Evolutionary conservation across 2,797 vertebrate genomes (phyloP).

Genomic region (Gymnoscopelus microlampas): DNA sequence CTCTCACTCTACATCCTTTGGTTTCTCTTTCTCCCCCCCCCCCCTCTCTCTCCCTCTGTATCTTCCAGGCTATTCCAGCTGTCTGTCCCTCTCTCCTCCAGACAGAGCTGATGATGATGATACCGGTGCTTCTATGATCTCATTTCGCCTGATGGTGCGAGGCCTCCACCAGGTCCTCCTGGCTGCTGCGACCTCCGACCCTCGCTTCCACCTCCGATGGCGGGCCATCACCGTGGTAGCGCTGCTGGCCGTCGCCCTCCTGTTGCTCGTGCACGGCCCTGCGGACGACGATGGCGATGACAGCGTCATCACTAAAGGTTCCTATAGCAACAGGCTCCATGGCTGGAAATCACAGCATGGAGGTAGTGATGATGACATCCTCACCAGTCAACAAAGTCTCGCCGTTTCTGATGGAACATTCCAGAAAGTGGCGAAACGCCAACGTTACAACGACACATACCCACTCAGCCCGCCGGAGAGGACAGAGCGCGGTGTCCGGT

Average conservation of each 20-base stretch:
- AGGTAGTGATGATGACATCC: slow-evolving; percentile 1
- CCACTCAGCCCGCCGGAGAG: slow-evolving; percentile 87
- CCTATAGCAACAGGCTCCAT: slow-evolving; percentile 36
- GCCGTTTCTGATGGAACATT: slow-evolving; percentile 23
- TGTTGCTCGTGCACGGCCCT: slow-evolving; percentile 84
- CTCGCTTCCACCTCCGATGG: slow-evolving; percentile 93
- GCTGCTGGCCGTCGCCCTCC: slow-evolving; percentile 78
- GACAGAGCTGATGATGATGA: slow-evolving; percentile 29
- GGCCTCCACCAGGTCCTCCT: slow-evolving; percentile 85
- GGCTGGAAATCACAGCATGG: slow-evolving; percentile 26
- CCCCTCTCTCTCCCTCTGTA: slow-evolving; percentile 7
- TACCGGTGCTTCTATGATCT: slow-evolving; percentile 65
- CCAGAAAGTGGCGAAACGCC: slow-evolving; percentile 57
- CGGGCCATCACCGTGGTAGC: slow-evolving; percentile 83
- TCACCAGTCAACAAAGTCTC: too few relatives aligned
- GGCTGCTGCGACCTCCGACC: slow-evolving; percentile 84
- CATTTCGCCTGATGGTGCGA: slow-evolving; percentile 83
- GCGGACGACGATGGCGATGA: slow-evolving; percentile 35
- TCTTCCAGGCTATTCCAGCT: slow-evolving; percentile 48
- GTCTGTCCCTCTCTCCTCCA: slow-evolving; percentile 70
- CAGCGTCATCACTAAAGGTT: not conserved
- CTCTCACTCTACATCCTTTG: not conserved
- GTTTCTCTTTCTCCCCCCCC: slow-evolving; percentile 9
- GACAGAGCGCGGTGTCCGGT: slow-evolving; percentile 84
- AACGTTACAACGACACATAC: slow-evolving; percentile 91